These are phyloP conservation scores for Leucopsar rothschildi DNA, from an alignment of 2,113 vertebrate genomes.

Conservation along the genomic window DNA sequence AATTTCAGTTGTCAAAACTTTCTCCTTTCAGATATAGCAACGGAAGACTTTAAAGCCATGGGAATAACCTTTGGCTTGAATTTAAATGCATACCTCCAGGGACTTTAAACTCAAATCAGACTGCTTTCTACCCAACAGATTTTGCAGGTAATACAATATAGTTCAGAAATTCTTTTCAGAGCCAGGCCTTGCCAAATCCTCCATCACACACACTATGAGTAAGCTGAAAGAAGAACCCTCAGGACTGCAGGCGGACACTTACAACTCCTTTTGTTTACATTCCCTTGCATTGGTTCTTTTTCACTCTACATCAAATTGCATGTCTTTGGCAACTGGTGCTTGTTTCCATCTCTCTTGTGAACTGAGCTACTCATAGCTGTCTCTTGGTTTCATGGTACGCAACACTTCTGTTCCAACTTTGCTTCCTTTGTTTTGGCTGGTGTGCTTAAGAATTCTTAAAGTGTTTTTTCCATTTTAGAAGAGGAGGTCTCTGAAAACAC, in stretches of 20 bases:
- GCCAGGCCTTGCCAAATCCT: neutral
- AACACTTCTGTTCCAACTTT: neutral
- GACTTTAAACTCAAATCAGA: neutral
- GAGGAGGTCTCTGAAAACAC: neutral
- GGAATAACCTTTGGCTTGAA: slow-evolving; percentile 27
- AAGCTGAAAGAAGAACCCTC: neutral
- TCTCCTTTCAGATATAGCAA: slow-evolving; percentile 2
- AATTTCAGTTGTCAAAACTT: slow-evolving; percentile 45
- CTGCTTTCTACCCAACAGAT: neutral
- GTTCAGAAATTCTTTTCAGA: neutral
- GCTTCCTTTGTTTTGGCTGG: neutral
- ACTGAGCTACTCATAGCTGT: neutral
- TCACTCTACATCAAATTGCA: neutral
- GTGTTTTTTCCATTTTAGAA: neutral
- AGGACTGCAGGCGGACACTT: neutral
- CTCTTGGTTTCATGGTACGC: neutral
- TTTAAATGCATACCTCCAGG: neutral
- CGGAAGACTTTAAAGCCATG: neutral
- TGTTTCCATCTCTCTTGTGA: neutral
- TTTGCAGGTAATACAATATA: neutral
- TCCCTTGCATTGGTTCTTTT: neutral
- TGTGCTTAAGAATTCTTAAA: neutral
- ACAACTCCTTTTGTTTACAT: neutral
- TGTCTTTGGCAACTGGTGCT: neutral
- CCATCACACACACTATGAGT: fast-evolving